Evolutionary conservation across 2,113 vertebrate genomes (phyloP), one percentile per base, ranked within the genome.

Genomic region (Scytalopus superciliaris): DNA sequence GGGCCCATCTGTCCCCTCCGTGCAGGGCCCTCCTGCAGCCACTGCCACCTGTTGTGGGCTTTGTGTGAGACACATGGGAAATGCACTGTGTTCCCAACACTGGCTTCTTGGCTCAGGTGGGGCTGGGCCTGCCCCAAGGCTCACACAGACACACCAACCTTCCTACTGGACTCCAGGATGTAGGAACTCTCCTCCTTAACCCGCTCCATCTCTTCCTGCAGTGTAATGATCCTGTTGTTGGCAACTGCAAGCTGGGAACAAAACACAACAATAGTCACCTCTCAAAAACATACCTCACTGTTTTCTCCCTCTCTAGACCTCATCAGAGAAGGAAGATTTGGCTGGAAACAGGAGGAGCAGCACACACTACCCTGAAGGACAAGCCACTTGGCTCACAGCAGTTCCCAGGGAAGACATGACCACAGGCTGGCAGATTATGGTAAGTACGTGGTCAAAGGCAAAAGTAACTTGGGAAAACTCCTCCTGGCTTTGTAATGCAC

Each of bases 221-320:
- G 97, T 5, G 99, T 99, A 96, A 99, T 99, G 96, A 99, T 99
- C 97, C 99, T 97, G 97, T 99, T 99, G 96, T 99, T 99, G 69
- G 99, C 99, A 68, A 99, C 99, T 1, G 99, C 99, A 40, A 99
- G 99, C 99, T 99, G 94, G 10, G 49, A 96, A 81, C 77, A 62
- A 23, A 92, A 59, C 70, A 81, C 60, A 85, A 24, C 16, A 22
- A n/a, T 6, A 45, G 18, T 13, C 69, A 89, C 0, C 0, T 4
- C 55, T 16, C 45, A 55, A 45, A 56, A 76, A 15, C 11, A 3
- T 6, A 13, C 12, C 39, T 24, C 2, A 11, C 3, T 12, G 1
- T 0, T 9, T 57, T 16, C 22, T 28, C 12, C 0, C 2, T 33
- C 49, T 81, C 52, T 10, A 45, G n/a, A 40, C 6, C n/a, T 63